Percentiles rank a stretch among this genome's conserved stretches.
These are phyloP conservation scores for Acrobeloides nanus DNA, from an alignment of 2,888 invertebrate species.

Conservation along the genomic window DNA sequence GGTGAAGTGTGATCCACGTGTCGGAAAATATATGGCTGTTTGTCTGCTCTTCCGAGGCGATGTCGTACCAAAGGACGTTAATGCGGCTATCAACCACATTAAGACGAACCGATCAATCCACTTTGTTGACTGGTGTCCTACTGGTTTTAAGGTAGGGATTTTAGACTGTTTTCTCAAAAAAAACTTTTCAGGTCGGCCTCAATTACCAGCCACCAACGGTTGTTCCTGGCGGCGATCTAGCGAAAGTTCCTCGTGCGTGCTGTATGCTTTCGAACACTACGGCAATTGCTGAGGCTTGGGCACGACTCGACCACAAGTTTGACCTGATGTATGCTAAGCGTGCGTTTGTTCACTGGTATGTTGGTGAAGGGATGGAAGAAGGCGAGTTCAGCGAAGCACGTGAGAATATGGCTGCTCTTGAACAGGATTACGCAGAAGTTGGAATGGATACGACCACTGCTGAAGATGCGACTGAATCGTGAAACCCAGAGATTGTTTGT, in stretches of 20 bases:
- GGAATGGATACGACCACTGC: too few relatives aligned
- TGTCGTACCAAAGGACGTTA: too few relatives aligned
- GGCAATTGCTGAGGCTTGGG: constrained; percentile 82
- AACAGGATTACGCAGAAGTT: constrained; percentile 31
- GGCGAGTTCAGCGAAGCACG: constrained; percentile 33
- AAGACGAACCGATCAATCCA: constrained; percentile 10
- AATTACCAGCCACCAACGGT: constrained; percentile 68
- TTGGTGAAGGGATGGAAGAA: constrained; percentile 30
- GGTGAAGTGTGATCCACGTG: too few relatives aligned
- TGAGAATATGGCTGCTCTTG: constrained; percentile 31
- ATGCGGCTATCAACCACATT: constrained; percentile 5
- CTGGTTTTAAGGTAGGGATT: constrained; percentile 26
- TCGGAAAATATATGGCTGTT: too few relatives aligned
- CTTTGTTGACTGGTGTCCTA: constrained; percentile 29
- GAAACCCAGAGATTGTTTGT: too few relatives aligned
- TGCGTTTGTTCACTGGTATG: constrained; percentile 72
- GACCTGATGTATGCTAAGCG: constrained; percentile 61
- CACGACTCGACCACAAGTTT: constrained; percentile 66
- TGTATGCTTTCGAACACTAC: constrained; percentile 85
- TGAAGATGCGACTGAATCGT: too few relatives aligned
- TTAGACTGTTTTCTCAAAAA: too few relatives aligned
- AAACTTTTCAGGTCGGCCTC: constrained; percentile 67
- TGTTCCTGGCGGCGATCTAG: constrained; percentile 82
- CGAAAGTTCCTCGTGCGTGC: constrained; percentile 64
- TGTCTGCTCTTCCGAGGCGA: too few relatives aligned